Percentiles rank a stretch among this genome's conserved stretches.
These are phyloP conservation scores for Dione juno DNA, from an alignment of 2,888 invertebrate genomes.

Conservation along the genomic window DNA sequence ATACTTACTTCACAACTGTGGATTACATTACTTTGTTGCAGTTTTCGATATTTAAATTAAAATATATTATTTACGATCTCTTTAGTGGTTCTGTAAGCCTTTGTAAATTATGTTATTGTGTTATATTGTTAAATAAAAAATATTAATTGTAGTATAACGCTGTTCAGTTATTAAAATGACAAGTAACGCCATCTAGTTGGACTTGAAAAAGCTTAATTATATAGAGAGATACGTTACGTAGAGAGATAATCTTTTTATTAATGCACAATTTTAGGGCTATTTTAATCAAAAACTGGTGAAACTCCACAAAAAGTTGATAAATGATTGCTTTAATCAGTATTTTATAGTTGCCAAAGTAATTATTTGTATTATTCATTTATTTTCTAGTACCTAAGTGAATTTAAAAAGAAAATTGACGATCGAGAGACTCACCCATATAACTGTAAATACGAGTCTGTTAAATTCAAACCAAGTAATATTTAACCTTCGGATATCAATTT, in stretches of 20 bases:
- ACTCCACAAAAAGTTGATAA: too few species aligned
- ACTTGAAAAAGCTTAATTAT: neutral
- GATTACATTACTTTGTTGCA: slow-evolving; percentile 5
- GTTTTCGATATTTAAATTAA: neutral
- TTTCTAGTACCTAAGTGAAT: neutral
- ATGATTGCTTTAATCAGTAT: too few species aligned
- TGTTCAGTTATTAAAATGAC: neutral
- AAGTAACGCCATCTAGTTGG: slow-evolving; percentile 6
- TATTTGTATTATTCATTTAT: neutral
- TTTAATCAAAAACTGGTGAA: too few species aligned
- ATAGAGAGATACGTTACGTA: neutral
- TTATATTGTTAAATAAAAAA: neutral
- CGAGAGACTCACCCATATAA: neutral
- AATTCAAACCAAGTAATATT: slow-evolving; percentile 15
- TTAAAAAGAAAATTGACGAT: neutral
- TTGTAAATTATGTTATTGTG: neutral
- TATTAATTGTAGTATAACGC: neutral
- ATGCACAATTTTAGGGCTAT: too few species aligned
- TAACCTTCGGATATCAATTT: slow-evolving; percentile 37
- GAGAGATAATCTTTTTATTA: neutral
- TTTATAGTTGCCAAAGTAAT: neutral
- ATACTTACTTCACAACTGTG: slow-evolving; percentile 15
- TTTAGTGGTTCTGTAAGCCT: neutral
- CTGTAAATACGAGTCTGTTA: neutral
- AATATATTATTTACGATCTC: neutral